Conservation (phyloP, 2,888 invertebrate species). For the Rhorus exstirpatorius region DNA sequence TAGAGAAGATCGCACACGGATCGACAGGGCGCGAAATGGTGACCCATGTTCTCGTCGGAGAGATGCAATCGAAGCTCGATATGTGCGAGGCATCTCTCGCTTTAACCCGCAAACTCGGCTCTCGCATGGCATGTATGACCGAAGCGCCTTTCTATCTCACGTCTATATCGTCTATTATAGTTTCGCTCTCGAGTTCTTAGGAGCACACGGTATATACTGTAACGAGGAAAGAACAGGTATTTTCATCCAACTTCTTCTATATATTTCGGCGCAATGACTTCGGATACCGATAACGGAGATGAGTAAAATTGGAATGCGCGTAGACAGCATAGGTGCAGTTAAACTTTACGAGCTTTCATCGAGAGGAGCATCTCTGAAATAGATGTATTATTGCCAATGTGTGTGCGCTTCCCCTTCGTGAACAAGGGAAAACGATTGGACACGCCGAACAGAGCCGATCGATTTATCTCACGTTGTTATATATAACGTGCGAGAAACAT, state of each 20-base stretch:
- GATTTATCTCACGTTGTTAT: constrained; percentile 1
- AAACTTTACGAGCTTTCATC: constrained; percentile 34
- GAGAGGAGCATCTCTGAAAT: background rate
- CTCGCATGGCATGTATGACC: constrained; percentile 36
- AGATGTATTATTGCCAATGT: constrained; percentile 16
- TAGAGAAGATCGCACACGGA: constrained; percentile 35
- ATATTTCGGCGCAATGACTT: constrained; percentile 6
- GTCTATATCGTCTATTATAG: constrained; percentile 23
- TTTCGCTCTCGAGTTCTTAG: constrained; percentile 3
- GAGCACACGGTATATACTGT: background rate
- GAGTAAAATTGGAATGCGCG: constrained; percentile 11
- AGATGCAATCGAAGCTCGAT: constrained; percentile 54
- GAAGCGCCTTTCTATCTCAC: constrained; percentile 22
- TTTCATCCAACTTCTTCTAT: background rate
- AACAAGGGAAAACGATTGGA: background rate
- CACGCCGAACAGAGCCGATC: constrained; percentile 13
- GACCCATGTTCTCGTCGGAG: constrained; percentile 46
- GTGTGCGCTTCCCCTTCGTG: background rate
- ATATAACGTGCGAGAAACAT: background rate
- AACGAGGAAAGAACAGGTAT: constrained; percentile 13
- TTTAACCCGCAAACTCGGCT: constrained; percentile 69
- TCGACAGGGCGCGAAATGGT: constrained; percentile 15
- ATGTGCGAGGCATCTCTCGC: constrained; percentile 33
- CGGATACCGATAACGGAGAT: constrained; percentile 28
- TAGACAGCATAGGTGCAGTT: constrained; percentile 28